A percentile compares a stretch with the other conserved stretches of the same genome.
phyloP scores from a whole-genome alignment of 53 echinoderm and acorn worm species.

The Paelopatides confundens region DNA sequence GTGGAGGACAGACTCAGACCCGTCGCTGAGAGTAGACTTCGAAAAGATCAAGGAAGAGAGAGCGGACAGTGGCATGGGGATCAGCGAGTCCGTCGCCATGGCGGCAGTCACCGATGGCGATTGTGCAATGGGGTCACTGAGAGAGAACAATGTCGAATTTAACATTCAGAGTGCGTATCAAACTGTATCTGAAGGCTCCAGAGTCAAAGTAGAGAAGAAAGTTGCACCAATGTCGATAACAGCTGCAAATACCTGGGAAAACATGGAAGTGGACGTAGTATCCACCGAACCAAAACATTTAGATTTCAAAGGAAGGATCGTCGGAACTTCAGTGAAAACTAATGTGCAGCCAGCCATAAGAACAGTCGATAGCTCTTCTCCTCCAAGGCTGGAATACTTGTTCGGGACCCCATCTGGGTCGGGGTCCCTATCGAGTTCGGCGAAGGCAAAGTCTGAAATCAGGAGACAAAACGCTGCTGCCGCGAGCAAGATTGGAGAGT shows the following conservation, averaged over 20 bases:
- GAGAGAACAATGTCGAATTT: background rate
- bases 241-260: background rate
- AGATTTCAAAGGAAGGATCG: no score
- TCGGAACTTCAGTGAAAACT: background rate
- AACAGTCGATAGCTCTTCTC: background rate
- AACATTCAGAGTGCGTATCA: background rate
- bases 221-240: background rate
- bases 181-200: background rate
- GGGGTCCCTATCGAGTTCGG: background rate
- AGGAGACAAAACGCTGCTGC: background rate
- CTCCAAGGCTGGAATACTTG: background rate
- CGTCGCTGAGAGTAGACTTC: background rate
- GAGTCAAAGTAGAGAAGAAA: constrained; percentile 16
- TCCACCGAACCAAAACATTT: background rate
- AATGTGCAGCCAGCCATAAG: background rate
- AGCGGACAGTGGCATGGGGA: background rate
- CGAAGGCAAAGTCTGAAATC: background rate
- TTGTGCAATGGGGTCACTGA: background rate
- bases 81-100: background rate
- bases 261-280: constrained; percentile 17
- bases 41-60: background rate
- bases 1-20: constrained; percentile 13
- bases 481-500: background rate
- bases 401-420: background rate
- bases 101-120: background rate